Base-by-base conservation (phyloP, 2,113 vertebrate species). In the Acrocephalus arundinaceus region DNA sequence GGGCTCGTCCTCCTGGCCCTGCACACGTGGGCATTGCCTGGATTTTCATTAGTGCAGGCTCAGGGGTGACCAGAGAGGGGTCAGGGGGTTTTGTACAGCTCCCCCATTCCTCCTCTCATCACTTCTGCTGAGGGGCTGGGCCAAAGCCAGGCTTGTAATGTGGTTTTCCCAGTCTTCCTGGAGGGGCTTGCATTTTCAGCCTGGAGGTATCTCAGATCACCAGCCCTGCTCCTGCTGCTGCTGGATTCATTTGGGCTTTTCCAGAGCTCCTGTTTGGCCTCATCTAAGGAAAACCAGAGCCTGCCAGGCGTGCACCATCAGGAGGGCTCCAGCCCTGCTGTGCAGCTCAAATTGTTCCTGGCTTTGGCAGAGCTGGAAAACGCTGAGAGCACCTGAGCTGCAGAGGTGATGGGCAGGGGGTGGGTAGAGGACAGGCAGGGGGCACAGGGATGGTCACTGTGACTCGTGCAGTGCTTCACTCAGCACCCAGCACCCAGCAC, bases 271-370 rank as follows among this genome's bases (percentile, higher is more conserved):
- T 3, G 3, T 59, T 49, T 81, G 73, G 57, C 61, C 52, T 72
- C 73, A 39, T 16, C 48, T 27, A 15, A 72, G 19, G 70, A 91
- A 77, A 85, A 28, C 7, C 39, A n/a, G 61, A 70, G 71, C 31
- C 35, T 4, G 33, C 24, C 70, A 79, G 63, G 30, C 2, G 0
- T 28, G 59, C 1, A 4, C 22, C 1, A 1, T 20, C 8, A 13
- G 79, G n/a, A 75, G 46, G 17, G 54, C 54, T 87, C 37, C 58
- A 37, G 82, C 37, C 49, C 58, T 1, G 2, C 39, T 76, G 35
- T 41, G 63, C 22, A 28, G 76, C 24, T 90, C 22, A 19, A 11
- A 57, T 19, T 22, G 13, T 3, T 79, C 48, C 67, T 1, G 1
- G 45, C n/a, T 89, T 76, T 2, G 5, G 63, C 54, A 88, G 58